phyloP scores from a whole-genome alignment of 2,888 invertebrate species.

The Eupeodes luniger region DNA sequence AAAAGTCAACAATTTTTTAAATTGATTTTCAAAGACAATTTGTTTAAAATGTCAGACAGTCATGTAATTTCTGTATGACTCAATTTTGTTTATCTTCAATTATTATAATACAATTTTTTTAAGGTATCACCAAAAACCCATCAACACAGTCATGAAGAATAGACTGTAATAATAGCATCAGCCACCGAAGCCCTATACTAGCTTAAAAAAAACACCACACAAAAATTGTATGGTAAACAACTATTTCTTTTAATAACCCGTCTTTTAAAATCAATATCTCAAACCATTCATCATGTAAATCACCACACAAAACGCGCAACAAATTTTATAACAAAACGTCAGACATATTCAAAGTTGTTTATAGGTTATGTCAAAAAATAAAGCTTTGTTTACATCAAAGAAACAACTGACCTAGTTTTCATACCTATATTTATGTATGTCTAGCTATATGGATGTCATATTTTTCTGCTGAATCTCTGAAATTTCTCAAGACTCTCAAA shows the following conservation, averaged over 20 bases:
- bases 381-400: conserved; percentile 24
- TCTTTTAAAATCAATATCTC: conserved; percentile 50
- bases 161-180: background rate
- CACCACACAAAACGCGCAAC: background rate
- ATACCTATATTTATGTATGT: background rate
- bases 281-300: background rate
- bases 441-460: conserved; percentile 57
- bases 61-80: background rate
- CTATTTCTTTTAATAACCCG: background rate
- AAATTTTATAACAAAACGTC: background rate
- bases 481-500: conserved; percentile 62
- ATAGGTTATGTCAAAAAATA: conserved; percentile 28
- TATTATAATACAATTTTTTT: background rate
- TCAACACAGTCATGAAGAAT: background rate
- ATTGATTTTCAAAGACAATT: too few relatives aligned
- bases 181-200: conserved; percentile 37
- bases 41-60: background rate
- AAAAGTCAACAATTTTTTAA: too few relatives aligned
- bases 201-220: background rate
- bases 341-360: background rate
- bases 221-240: background rate
- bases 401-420: conserved; percentile 71
- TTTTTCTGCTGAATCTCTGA: conserved; percentile 55
- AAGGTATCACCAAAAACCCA: background rate
- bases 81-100: background rate